A percentile compares a stretch with the other conserved stretches of the same genome.
Evolutionary conservation across 2,888 invertebrate species (phyloP).

Genomic region (Hydriomena furcata): DNA sequence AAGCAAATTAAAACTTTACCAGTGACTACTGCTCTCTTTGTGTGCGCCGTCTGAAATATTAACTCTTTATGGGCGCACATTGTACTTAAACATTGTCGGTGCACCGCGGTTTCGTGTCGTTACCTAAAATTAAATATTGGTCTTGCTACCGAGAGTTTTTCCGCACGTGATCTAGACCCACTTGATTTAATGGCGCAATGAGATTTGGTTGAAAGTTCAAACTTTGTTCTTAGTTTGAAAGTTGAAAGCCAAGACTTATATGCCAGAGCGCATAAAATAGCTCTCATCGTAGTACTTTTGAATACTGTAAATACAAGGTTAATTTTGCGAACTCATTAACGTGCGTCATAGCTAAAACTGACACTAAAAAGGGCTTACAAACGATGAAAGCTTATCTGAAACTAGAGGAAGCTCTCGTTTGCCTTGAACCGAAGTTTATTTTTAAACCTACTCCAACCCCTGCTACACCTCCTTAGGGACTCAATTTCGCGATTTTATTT

Average conservation of each 20-base stretch:
- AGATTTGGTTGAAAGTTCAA: conserved; percentile 33
- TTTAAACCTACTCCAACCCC: no score
- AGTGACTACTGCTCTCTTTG: conserved; percentile 78
- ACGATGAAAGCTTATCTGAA: no score
- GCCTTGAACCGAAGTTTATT: no score
- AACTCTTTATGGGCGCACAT: conserved; percentile 77
- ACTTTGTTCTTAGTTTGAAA: conserved; percentile 12
- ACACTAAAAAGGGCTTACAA: no score
- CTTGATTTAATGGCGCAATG: conserved; percentile 46
- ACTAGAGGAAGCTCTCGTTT: no score
- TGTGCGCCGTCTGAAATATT: conserved; percentile 77
- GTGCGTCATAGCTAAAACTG: no score
- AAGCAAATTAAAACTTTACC: conserved; percentile 81
- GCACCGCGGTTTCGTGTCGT: conserved; percentile 62
- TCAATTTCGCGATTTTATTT: no score
- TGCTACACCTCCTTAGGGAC: no score
- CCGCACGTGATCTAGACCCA: conserved; percentile 56
- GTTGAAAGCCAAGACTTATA: not conserved
- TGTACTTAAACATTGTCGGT: conserved; percentile 57
- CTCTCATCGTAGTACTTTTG: no score
- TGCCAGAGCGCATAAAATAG: no score
- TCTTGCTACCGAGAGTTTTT: conserved; percentile 57
- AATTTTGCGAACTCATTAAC: no score
- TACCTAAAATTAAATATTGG: conserved; percentile 71
- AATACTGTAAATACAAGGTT: no score